phyloP scores from a whole-genome alignment of 2,797 vertebrate species.

The Pantherophis alleghaniensis region DNA sequence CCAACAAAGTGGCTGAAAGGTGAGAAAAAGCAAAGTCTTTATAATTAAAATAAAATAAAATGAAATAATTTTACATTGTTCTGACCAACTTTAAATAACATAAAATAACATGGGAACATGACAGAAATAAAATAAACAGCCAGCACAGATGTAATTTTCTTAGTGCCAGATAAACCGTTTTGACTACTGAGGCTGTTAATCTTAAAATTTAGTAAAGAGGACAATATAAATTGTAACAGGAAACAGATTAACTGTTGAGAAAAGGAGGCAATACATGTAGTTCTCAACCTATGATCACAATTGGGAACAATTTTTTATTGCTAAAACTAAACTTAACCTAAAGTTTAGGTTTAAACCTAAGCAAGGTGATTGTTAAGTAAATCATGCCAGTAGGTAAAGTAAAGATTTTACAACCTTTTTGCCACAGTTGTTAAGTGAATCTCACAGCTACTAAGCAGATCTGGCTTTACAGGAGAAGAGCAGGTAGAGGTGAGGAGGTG shows the following conservation, averaged over 20 bases:
- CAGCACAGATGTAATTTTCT: neutral
- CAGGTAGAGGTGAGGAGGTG: conserved; percentile 20
- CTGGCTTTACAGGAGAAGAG: conserved; percentile 3
- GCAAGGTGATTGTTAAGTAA: neutral
- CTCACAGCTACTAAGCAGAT: neutral
- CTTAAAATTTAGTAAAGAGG: neutral
- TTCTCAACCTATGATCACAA: neutral
- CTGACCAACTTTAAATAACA: neutral
- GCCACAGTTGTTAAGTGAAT: neutral
- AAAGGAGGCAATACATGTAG: neutral
- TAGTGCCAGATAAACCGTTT: neutral
- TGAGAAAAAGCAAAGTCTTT: neutral
- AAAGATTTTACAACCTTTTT: neutral
- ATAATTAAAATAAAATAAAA: neutral
- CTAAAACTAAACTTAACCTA: neutral
- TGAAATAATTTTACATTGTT: neutral
- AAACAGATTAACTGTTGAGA: neutral
- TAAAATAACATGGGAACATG: neutral
- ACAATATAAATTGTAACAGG: neutral
- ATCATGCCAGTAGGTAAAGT: neutral
- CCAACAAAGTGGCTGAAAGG: conserved; percentile 79
- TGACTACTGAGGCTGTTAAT: neutral
- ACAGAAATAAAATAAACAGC: neutral
- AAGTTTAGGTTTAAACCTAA: too few species aligned
- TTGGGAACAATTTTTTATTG: neutral